Percentiles rank a stretch among this genome's conserved stretches.
These are phyloP conservation scores for Drosophila mimica DNA, from an alignment of 2,888 invertebrate species.

Conservation along the genomic window DNA sequence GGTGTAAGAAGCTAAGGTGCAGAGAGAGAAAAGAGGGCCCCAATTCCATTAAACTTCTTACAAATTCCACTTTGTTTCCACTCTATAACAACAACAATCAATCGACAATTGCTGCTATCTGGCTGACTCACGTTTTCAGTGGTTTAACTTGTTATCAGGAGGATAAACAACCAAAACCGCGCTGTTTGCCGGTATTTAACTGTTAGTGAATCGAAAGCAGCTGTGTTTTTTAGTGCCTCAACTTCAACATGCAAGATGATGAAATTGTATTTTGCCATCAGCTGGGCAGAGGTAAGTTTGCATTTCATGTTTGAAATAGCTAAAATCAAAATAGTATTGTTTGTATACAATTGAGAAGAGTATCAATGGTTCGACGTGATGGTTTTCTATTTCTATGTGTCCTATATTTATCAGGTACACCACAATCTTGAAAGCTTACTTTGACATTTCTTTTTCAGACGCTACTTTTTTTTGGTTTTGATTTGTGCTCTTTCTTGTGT, in stretches of 20 bases:
- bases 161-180: constrained; percentile 9
- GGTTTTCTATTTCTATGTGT: not conserved
- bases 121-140: constrained; percentile 33
- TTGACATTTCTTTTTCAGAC: constrained; percentile 32
- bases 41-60: constrained; percentile 8
- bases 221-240: not conserved
- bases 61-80: constrained; percentile 10
- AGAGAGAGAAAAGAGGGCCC: not conserved
- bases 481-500: constrained; percentile 26
- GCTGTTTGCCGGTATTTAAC: constrained; percentile 28
- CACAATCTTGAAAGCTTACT: constrained; percentile 16
- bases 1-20: constrained; percentile 14
- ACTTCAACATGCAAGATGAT: constrained; percentile 53
- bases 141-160: constrained; percentile 23
- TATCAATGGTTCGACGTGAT: constrained; percentile 1
- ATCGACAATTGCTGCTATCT: constrained; percentile 23
- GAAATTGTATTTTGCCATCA: constrained; percentile 71
- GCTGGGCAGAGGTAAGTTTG: constrained; percentile 82
- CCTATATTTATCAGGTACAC: constrained; percentile 1
- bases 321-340: not conserved
- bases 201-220: constrained; percentile 11
- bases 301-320: constrained; percentile 16
- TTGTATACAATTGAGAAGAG: not conserved
- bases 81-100: constrained; percentile 1
- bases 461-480: constrained; percentile 6